Evolutionary conservation across 2,113 vertebrate species (phyloP), one percentile per base, ranked within the genome.

Genomic region (Rhynchomys soricoides): DNA sequence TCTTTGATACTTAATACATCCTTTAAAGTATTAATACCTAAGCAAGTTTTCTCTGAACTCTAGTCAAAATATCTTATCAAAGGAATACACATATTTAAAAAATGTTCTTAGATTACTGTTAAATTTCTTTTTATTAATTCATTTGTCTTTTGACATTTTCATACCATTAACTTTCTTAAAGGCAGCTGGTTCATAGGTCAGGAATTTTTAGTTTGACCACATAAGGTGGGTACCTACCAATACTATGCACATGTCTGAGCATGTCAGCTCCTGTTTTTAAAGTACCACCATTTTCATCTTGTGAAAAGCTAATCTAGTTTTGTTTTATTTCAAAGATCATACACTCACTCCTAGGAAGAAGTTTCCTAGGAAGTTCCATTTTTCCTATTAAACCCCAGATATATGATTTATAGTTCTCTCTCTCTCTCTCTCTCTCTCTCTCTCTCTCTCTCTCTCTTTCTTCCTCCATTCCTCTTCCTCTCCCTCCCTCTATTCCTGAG

Each of bases 21-120:
- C 11, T 55, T 89, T 10, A 21, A 89, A 73, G 16, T 21, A 68
- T 0, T 21, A 21, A 92, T 89, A 71, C 2, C 57, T 93, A 57
- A 26, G 59, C 13, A 89, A 82, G 19, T n/a, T 86, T 95, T 81
- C 24, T 43, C 70, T 89, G 73, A 66, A 71, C 59, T 52, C 77
- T 71, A 70, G 66, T 29, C 45, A 70, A 66, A 29, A 1, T 19
- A 40, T 75, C 34, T 74, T 62, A 2, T 75, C 29, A 68, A 15
- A 73, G 62, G 29, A 40, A 92, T 57, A 22, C 2, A 6, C 24
- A 55, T 26, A 4, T 45, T 62, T 13, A 52, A 88, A 89, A 71
- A 15, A 19, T 12, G 2, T 5, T 52, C 50, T 95, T 40, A 78
- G 37, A 6, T 26, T 57, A 29, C 52, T 31, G 7, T 19, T 62